Conservation (phyloP, 2,888 invertebrate species). For the Hesperia comma region DNA sequence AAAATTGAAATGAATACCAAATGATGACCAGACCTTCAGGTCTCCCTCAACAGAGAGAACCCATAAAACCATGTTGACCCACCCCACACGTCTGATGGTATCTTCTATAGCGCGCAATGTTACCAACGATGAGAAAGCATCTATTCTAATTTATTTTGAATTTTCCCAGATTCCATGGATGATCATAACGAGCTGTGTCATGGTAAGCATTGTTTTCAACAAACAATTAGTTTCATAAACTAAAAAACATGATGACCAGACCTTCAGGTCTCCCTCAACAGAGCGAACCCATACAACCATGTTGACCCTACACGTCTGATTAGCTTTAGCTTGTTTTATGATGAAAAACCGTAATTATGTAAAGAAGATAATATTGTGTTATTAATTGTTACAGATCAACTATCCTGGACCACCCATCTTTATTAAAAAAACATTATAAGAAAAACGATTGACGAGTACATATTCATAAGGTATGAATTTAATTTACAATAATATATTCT, state of each 20-base stretch:
- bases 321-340: conserved; percentile 36
- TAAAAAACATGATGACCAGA: conserved; percentile 68
- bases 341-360: neutral
- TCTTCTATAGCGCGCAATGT: too few relatives aligned
- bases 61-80: conserved; percentile 68
- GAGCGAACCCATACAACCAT: conserved; percentile 68
- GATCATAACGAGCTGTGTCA: conserved; percentile 40
- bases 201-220: too few relatives aligned
- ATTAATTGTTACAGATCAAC: too few relatives aligned
- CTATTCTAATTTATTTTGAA: neutral
- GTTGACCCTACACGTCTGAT: conserved; percentile 66
- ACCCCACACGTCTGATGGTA: conserved; percentile 55
- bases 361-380: too few relatives aligned
- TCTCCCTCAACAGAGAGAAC: conserved; percentile 78
- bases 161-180: neutral
- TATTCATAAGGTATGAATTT: too few relatives aligned
- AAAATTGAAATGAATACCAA: conserved; percentile 26
- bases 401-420: too few relatives aligned
- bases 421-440: too few relatives aligned
- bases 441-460: too few relatives aligned
- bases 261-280: conserved; percentile 81
- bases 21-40: conserved; percentile 77
- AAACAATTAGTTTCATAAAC: neutral
- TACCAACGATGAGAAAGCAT: too few relatives aligned
- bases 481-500: too few relatives aligned